These are phyloP conservation scores for Jacana jacana DNA, from an alignment of 2,113 vertebrate genomes.

Conservation along the genomic window DNA sequence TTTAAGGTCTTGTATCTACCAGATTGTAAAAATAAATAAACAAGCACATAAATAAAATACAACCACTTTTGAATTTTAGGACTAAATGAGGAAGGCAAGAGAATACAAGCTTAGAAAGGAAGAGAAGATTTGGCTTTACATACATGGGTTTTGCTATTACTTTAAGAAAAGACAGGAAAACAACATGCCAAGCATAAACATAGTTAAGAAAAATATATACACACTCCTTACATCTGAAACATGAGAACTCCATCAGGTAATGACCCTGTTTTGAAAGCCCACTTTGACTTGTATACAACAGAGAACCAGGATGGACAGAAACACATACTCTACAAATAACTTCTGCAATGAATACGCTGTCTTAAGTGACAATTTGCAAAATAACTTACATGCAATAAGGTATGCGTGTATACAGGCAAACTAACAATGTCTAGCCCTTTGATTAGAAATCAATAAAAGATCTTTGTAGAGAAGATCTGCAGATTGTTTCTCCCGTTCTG, in stretches of 20 bases:
- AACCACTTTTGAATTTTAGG: neutral
- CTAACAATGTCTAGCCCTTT: neutral
- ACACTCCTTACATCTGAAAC: neutral
- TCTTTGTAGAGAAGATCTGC: neutral
- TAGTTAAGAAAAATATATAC: neutral
- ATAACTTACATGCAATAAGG: neutral
- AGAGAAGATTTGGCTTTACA: neutral
- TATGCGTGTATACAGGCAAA: neutral
- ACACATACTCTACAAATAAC: neutral
- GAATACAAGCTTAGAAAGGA: neutral
- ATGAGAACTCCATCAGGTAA: neutral
- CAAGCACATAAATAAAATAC: neutral
- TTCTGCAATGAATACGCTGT: neutral
- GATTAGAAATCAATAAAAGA: neutral
- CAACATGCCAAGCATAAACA: neutral
- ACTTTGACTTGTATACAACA: neutral
- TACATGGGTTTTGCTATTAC: neutral
- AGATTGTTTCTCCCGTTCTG: neutral
- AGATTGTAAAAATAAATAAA: neutral
- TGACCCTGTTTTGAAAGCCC: neutral
- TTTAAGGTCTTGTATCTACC: neutral
- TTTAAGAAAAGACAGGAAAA: neutral
- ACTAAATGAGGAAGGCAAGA: neutral
- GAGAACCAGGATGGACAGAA: neutral
- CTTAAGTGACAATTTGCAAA: neutral